Conservation (phyloP, 1,140 invertebrate species). For the Dreissena rostriformis region DNA sequence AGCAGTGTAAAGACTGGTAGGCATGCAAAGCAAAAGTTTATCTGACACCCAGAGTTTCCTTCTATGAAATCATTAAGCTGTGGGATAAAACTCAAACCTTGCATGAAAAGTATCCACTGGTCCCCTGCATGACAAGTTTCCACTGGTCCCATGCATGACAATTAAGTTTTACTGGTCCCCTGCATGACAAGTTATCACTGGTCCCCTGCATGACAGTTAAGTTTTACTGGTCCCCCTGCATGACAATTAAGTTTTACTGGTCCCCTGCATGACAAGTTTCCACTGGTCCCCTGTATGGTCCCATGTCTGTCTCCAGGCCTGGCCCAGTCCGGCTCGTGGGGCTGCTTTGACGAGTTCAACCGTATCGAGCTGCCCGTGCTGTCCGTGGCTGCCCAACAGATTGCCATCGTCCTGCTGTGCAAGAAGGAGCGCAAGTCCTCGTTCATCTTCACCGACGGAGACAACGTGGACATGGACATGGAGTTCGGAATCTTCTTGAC, state of each 20-base stretch:
- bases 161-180: no score
- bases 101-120: no score
- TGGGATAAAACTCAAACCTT: no score
- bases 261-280: neutral
- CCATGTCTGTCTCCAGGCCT: constrained; percentile 85
- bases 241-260: no score
- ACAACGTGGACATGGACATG: constrained; percentile 95
- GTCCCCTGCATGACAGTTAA: no score
- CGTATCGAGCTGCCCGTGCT: constrained; percentile 97
- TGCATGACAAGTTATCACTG: no score
- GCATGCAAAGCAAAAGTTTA: no score
- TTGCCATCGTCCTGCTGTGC: constrained; percentile 95
- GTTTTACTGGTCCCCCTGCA: no score
- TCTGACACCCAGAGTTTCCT: no score
- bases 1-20: no score
- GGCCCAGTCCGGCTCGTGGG: constrained; percentile 97
- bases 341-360: constrained; percentile 98
- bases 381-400: constrained; percentile 97
- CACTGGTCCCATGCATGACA: neutral
- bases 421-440: constrained; percentile 94
- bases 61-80: no score
- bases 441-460: constrained; percentile 97
- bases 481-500: constrained; percentile 99
- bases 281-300: neutral
- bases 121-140: neutral